Percentiles rank a stretch among this genome's conserved stretches.
Conservation (phyloP, 1,140 invertebrate species). For the Pantala flavescens region DNA sequence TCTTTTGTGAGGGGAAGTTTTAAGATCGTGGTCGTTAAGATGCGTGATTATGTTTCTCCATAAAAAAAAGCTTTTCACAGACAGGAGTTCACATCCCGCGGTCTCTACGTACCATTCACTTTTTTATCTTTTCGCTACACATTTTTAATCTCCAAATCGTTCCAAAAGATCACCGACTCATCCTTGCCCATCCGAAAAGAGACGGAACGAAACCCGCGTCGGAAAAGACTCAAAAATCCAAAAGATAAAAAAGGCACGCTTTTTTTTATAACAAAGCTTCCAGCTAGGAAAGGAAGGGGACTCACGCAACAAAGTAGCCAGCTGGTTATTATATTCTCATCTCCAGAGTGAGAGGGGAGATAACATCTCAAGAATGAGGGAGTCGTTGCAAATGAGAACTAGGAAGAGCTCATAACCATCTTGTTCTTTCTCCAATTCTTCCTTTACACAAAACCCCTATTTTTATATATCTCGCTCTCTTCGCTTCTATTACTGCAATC, state of each 20-base stretch:
- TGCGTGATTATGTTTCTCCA: too few relatives aligned
- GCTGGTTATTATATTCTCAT: slow-evolving; percentile 3
- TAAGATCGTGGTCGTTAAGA: too few relatives aligned
- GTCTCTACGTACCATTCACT: too few relatives aligned
- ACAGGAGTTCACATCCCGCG: too few relatives aligned
- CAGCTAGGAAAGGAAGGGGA: not conserved
- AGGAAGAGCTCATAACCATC: not conserved
- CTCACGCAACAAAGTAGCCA: not conserved
- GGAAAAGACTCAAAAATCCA: not conserved
- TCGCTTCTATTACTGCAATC: too few relatives aligned
- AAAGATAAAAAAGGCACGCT: not conserved
- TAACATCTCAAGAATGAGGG: not conserved
- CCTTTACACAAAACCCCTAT: not conserved
- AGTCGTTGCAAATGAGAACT: not conserved
- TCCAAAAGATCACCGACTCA: not conserved
- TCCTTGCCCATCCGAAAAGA: not conserved
- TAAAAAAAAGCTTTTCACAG: too few relatives aligned
- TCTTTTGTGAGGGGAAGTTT: too few relatives aligned
- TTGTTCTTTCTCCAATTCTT: not conserved
- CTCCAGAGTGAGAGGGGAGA: not conserved
- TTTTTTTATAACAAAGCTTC: too few relatives aligned
- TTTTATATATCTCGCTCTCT: not conserved
- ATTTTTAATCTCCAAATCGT: not conserved
- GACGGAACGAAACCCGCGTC: not conserved
- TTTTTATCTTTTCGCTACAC: too few relatives aligned